Evolutionary conservation across 2,113 vertebrate genomes (phyloP).

Genomic region (Alouatta palliata): DNA sequence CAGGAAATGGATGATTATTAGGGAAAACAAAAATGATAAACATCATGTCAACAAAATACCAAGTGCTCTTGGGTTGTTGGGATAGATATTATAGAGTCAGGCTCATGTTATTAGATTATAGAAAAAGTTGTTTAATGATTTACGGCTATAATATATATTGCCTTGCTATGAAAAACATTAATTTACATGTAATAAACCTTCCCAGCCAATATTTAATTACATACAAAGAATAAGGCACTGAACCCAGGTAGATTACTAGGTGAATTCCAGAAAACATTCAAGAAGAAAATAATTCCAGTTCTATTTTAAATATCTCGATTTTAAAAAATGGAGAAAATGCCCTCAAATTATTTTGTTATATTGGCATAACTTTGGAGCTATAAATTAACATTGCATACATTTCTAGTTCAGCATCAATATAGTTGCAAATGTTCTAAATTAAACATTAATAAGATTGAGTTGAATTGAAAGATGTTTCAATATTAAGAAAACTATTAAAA

Average conservation of each 20-base stretch:
- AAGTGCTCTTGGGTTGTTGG: slow-evolving; percentile 68
- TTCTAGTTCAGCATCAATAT: background rate
- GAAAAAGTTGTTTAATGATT: slow-evolving; percentile 69
- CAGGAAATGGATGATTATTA: background rate
- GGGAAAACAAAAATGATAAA: background rate
- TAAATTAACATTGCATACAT: background rate
- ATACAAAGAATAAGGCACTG: background rate
- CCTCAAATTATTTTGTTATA: background rate
- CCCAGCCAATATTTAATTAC: background rate
- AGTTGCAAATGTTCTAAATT: slow-evolving; percentile 47
- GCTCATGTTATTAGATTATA: slow-evolving; percentile 65
- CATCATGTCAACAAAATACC: slow-evolving; percentile 65
- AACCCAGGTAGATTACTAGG: background rate
- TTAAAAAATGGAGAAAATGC: background rate
- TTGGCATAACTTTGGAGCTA: background rate
- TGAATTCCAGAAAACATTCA: background rate
- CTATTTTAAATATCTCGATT: background rate
- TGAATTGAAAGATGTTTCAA: slow-evolving; percentile 26
- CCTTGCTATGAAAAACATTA: slow-evolving; percentile 55
- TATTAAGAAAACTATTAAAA: slow-evolving; percentile 54
- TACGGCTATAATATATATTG: slow-evolving; percentile 56
- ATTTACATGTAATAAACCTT: background rate
- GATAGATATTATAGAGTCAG: slow-evolving; percentile 66
- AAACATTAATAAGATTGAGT: slow-evolving; percentile 54
- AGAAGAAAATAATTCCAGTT: background rate